Conservation (phyloP, 2,113 vertebrate genomes). For the Cisticola juncidis region DNA sequence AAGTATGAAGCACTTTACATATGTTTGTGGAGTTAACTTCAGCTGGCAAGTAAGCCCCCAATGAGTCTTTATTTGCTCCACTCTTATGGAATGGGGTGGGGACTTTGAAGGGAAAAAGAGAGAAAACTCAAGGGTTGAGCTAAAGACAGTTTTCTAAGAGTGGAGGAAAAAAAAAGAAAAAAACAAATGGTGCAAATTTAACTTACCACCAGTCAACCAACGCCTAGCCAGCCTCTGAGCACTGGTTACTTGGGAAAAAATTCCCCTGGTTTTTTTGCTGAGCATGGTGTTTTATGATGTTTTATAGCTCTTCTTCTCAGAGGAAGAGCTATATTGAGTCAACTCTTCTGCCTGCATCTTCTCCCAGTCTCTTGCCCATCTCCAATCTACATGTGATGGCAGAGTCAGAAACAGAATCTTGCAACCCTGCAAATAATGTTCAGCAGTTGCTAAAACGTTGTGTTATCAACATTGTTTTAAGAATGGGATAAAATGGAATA, state of each 20-base stretch:
- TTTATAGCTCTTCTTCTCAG: not conserved
- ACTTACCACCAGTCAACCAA: not conserved
- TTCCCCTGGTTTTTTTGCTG: not conserved
- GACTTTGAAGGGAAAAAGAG: not conserved
- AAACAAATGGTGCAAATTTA: not conserved
- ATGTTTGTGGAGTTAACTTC: not conserved
- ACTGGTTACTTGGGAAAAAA: no score
- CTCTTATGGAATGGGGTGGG: not conserved
- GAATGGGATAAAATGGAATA: not conserved
- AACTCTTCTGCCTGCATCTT: not conserved
- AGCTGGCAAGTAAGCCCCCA: not conserved
- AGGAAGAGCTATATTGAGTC: not conserved
- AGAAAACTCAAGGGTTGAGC: not conserved
- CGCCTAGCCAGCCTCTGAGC: not conserved
- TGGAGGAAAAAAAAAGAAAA: not conserved
- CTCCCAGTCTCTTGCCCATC: not conserved
- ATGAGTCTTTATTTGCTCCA: not conserved
- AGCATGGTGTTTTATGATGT: not conserved
- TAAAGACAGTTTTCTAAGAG: not conserved
- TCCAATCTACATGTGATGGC: accelerated
- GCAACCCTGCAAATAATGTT: not conserved
- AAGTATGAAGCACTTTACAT: not conserved
- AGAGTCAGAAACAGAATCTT: not conserved
- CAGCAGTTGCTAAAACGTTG: not conserved
- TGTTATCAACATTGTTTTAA: not conserved